Evolutionary conservation across 2,888 invertebrate genomes (phyloP).

Genomic region (Ormyrus labotus): DNA sequence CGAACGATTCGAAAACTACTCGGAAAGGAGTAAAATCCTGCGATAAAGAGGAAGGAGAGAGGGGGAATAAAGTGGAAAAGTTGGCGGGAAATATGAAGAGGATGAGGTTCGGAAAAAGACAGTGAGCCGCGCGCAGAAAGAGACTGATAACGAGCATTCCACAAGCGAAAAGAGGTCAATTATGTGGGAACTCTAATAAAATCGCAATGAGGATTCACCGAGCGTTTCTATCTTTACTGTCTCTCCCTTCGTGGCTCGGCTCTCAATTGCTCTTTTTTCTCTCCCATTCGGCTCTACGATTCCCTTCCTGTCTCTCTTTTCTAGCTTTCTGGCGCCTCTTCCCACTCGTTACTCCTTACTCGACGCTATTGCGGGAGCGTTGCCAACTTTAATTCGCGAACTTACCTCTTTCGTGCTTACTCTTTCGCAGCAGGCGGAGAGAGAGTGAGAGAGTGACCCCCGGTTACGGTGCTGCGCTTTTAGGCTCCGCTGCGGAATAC

Average conservation of each 20-base stretch:
- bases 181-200: conserved; percentile 49
- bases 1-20: too few species aligned
- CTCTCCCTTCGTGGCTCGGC: background rate
- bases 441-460: background rate
- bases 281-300: conserved; percentile 1
- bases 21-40: background rate
- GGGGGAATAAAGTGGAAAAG: conserved; percentile 18
- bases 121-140: background rate
- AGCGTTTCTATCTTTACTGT: conserved; percentile 33
- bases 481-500: conserved; percentile 8
- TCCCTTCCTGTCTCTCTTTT: conserved; percentile 16
- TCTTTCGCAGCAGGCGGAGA: conserved; percentile 17
- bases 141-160: conserved; percentile 49
- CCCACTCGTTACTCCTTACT: conserved; percentile 46
- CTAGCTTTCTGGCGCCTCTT: conserved; percentile 32
- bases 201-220: conserved; percentile 39
- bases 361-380: conserved; percentile 39
- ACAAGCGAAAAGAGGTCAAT: conserved; percentile 46
- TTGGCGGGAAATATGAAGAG: conserved; percentile 2
- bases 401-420: conserved; percentile 49
- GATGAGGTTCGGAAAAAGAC: background rate
- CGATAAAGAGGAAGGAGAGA: background rate
- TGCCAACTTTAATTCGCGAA: conserved; percentile 55
- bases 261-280: conserved; percentile 31
- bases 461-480: background rate